phyloP scores from a whole-genome alignment of 2,797 vertebrate species.

The Onychomys leucogaster region DNA sequence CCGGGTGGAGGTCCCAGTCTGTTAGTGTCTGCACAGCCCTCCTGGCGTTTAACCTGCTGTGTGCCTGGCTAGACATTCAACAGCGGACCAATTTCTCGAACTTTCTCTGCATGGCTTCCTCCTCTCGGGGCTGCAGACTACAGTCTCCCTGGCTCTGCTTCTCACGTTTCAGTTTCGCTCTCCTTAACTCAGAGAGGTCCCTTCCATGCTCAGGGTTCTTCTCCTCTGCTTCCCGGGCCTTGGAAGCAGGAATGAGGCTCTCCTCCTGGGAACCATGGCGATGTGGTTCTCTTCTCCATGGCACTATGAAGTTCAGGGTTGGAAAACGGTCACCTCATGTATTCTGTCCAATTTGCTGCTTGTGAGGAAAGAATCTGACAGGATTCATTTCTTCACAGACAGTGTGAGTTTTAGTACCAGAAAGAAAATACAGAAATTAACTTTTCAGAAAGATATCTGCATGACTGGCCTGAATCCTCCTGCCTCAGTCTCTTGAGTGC shows the following conservation, averaged over 20 bases:
- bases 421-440: neutral
- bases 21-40: neutral
- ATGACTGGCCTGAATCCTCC: neutral
- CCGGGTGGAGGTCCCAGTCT: neutral
- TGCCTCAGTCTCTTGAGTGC: neutral
- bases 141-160: neutral
- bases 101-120: neutral
- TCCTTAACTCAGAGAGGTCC: neutral
- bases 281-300: neutral
- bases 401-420: constrained; percentile 34
- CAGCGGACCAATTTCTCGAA: neutral
- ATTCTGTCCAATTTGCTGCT: constrained; percentile 35
- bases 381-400: neutral
- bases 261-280: neutral
- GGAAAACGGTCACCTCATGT: neutral
- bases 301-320: neutral
- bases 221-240: neutral
- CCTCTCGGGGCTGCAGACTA: neutral
- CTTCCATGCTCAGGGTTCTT: neutral
- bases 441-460: neutral
- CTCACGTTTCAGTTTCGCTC: neutral
- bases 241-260: neutral
- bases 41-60: neutral
- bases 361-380: neutral
- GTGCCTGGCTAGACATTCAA: neutral